Base-by-base conservation (phyloP, 1,140 invertebrate species). In the Micrasema minimum region DNA sequence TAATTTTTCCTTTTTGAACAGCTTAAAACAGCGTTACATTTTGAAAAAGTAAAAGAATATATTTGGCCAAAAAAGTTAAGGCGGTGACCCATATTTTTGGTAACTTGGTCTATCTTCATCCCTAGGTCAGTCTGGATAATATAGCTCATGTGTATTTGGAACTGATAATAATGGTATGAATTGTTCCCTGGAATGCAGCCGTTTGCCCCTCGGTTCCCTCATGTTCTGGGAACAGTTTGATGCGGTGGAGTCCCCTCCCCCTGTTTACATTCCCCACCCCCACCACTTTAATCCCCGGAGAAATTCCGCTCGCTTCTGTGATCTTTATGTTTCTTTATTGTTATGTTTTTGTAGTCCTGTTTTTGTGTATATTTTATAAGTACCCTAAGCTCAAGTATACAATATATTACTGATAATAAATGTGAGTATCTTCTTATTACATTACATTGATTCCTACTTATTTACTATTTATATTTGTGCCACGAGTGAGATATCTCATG, bases 191-290 rank as follows among this genome's bases (percentile, higher is more conserved):
- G 69, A 73, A 72, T 72, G 74, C 71, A 75, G 71, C 68, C 68
- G 69, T 22, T 16, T 71, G 37, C 69, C 69, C 3, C 66, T 77
- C 2, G 83, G 83, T 50, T 79, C 82, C n/a, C 83, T 82, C 75
- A 81, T 80, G 11, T 83, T 79, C 76, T 82, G 83, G 71, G 82
- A 84, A 72, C 82, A 84, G 31, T 66, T 82, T 41, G 83, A 83
- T 23, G 81, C 82, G 6, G 82, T 80, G 70, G 79, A 83, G 53
- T 80, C 79, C 41, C 81, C 82, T 10, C 83, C 82, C 43, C 79
- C 78, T 16, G 72, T 74, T 45, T 74, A 74, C 35, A 74, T 74
- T 65, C 72, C 72, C 12, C 72, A 74, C 53, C 78, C 73, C 48
- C 80, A 77, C 66, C 75, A 77, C 50, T 80, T 76, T 66, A 79